A percentile compares a stretch with the other conserved stretches of the same genome.
phyloP scores from a whole-genome alignment of 1,140 invertebrate genomes.

The Harpegnathos saltator region DNA sequence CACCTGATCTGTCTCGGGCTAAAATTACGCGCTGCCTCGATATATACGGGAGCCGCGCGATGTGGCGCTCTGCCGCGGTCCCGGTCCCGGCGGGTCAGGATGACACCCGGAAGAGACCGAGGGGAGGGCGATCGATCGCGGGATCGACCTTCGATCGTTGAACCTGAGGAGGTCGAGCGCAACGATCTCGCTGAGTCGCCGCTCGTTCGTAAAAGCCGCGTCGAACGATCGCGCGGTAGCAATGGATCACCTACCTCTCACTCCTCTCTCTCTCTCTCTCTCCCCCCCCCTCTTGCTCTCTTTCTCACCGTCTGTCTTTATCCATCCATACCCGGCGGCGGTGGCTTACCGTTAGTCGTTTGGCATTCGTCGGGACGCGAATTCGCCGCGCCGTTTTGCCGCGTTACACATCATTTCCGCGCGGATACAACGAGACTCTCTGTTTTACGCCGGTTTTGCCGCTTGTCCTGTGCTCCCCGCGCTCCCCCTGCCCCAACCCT shows the following conservation, averaged over 20 bases:
- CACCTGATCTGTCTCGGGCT: slow-evolving; percentile 77
- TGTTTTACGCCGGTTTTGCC: not conserved
- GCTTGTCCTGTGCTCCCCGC: not conserved
- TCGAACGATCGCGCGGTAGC: not conserved
- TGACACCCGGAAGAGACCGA: slow-evolving; percentile 71
- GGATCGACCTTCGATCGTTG: slow-evolving; percentile 69
- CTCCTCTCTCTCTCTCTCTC: too few species aligned
- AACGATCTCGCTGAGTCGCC: not conserved
- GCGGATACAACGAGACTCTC: not conserved
- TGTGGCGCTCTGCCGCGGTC: slow-evolving; percentile 10
- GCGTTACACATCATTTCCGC: not conserved
- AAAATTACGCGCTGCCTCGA: slow-evolving; percentile 71
- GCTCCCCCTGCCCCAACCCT: too few species aligned
- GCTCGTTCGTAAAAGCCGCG: slow-evolving; percentile 3
- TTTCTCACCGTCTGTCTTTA: too few species aligned
- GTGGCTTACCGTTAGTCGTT: slow-evolving; percentile 3
- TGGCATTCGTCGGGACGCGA: not conserved
- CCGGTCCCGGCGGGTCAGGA: slow-evolving; percentile 11
- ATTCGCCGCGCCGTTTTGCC: not conserved
- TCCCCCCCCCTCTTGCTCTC: too few species aligned
- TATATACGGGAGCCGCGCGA: slow-evolving; percentile 33
- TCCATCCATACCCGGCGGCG: not conserved
- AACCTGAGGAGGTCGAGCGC: slow-evolving; percentile 59
- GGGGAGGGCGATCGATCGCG: slow-evolving; percentile 46
- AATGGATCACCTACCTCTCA: too few species aligned